Percentiles rank a stretch among this genome's conserved stretches.
These are phyloP conservation scores for Pogonus chalceus DNA, from an alignment of 1,140 invertebrate genomes.

Conservation along the genomic window DNA sequence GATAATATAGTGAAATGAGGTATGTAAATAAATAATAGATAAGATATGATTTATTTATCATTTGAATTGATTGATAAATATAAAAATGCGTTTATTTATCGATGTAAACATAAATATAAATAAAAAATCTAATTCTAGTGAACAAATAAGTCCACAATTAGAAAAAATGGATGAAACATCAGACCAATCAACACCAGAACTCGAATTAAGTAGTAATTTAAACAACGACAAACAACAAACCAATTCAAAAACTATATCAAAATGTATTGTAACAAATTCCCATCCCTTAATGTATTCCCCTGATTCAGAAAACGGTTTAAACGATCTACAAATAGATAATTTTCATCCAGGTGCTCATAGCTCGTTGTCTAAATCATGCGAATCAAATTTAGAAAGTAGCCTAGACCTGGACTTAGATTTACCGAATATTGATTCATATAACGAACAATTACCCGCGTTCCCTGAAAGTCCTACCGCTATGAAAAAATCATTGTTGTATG, in stretches of 20 bases:
- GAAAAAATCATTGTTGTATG: conserved; percentile 26
- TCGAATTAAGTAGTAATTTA: background rate
- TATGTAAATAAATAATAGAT: too few relatives aligned
- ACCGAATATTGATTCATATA: conserved; percentile 6
- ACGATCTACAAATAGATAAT: conserved; percentile 19
- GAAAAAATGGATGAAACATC: conserved; percentile 25
- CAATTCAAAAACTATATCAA: conserved; percentile 15
- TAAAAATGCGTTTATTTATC: too few relatives aligned
- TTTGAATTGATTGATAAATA: too few relatives aligned
- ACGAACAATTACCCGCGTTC: conserved; percentile 18
- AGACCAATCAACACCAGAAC: conserved; percentile 13
- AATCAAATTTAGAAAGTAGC: background rate
- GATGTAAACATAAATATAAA: too few relatives aligned
- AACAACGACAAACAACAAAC: conserved; percentile 14
- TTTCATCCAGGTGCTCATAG: conserved; percentile 26
- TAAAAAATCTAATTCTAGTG: conserved; percentile 4
- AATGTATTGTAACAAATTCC: conserved; percentile 27
- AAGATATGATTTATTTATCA: too few relatives aligned
- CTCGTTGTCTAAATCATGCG: conserved; percentile 11
- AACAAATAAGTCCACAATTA: conserved; percentile 16
- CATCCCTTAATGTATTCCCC: conserved; percentile 34
- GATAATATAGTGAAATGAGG: too few relatives aligned
- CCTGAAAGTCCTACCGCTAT: conserved; percentile 29
- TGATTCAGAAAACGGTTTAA: conserved; percentile 20
- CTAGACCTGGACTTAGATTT: background rate